Conservation (phyloP, 2,888 invertebrate genomes). For the Ormyrus pomaceus region DNA sequence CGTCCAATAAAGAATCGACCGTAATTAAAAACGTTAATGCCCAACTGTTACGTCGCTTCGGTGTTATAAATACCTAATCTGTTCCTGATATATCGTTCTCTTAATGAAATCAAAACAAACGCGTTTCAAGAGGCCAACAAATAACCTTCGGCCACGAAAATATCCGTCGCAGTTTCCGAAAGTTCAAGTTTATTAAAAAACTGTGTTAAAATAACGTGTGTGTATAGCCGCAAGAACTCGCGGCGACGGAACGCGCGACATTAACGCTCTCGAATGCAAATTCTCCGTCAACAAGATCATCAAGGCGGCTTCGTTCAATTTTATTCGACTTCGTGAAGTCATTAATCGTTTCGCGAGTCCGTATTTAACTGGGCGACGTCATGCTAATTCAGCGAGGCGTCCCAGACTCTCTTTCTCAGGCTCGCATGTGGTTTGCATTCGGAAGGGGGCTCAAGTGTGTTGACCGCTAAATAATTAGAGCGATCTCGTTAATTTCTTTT, state of each 20-base stretch:
- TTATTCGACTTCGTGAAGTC: constrained; percentile 27
- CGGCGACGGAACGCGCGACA: no score
- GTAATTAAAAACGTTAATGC: background rate
- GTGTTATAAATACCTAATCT: no score
- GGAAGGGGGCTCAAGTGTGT: background rate
- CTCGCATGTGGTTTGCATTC: constrained; percentile 39
- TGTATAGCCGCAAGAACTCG: no score
- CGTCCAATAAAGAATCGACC: background rate
- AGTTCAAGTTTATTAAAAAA: no score
- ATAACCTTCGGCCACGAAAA: no score
- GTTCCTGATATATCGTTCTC: no score
- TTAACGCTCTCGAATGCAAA: background rate
- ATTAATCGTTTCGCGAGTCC: constrained; percentile 34
- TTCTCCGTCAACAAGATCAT: constrained; percentile 23
- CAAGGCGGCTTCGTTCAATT: constrained; percentile 18
- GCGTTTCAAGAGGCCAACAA: no score
- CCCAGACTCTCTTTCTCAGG: constrained; percentile 24
- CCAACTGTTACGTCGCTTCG: background rate
- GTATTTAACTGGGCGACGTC: constrained; percentile 37
- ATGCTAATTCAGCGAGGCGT: constrained; percentile 31
- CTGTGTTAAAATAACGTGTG: no score
- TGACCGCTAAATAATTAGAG: no score
- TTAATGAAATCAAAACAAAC: no score
- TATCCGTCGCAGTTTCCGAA: no score
- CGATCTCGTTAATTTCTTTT: no score